A percentile compares a stretch with the other conserved stretches of the same genome.
phyloP scores from a whole-genome alignment of 2,888 invertebrate species.

The Ormyrus labotus region DNA sequence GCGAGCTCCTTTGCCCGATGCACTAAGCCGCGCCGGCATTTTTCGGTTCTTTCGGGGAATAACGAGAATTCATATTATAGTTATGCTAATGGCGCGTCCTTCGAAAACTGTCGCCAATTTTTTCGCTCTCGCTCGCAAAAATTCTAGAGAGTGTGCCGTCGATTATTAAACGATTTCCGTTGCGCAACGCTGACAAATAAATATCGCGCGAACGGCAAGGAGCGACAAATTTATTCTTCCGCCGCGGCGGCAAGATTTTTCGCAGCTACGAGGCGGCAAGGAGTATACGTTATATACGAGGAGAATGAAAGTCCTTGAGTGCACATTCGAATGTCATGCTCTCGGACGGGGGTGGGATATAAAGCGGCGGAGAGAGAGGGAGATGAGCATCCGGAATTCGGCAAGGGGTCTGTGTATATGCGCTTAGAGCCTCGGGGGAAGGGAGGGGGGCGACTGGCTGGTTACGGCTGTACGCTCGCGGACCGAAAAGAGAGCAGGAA shows the following conservation, averaged over 20 bases:
- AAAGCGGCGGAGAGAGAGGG: constrained; percentile 13
- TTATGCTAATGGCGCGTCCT: no score
- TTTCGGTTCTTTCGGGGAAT: no score
- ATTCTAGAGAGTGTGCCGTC: no score
- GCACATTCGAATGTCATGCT: constrained; percentile 56
- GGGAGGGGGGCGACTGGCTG: background rate
- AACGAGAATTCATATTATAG: no score
- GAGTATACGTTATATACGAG: constrained; percentile 25
- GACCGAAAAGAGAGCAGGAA: constrained; percentile 61
- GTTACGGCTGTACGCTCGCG: constrained; percentile 7
- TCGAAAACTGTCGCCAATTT: no score
- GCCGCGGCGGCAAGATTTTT: constrained; percentile 4
- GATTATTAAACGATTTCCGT: no score
- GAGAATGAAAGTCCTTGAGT: constrained; percentile 50
- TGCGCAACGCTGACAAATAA: no score
- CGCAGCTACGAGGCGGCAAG: constrained; percentile 6
- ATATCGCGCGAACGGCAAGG: no score
- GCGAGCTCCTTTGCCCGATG: background rate
- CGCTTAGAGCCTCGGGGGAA: background rate
- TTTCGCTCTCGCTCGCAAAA: no score
- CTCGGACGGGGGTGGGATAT: constrained; percentile 47
- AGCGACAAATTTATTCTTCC: no score
- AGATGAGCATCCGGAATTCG: constrained; percentile 55
- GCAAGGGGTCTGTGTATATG: constrained; percentile 30
- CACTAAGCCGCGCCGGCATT: no score